Conservation (phyloP, 2,797 vertebrate genomes). For the Hoplostethus mediterraneus region DNA sequence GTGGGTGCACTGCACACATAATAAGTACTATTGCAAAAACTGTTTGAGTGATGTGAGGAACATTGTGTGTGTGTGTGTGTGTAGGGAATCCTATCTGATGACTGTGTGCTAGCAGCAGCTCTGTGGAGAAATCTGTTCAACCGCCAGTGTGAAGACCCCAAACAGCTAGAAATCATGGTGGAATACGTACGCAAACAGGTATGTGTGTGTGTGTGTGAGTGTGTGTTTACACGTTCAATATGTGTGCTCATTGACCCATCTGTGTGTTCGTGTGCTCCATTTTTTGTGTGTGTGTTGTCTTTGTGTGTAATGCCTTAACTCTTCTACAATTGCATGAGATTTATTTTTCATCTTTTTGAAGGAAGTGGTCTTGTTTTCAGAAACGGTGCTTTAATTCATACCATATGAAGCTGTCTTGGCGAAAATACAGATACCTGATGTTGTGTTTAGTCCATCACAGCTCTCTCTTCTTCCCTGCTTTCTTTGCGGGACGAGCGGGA, state of each 20-base stretch:
- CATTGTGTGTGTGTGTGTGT: neutral
- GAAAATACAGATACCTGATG: too few relatives aligned
- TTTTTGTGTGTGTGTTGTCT: neutral
- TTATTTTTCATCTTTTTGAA: too few relatives aligned
- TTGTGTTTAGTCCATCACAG: too few relatives aligned
- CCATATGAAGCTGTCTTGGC: too few relatives aligned
- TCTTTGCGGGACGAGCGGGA: too few relatives aligned
- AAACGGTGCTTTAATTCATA: too few relatives aligned
- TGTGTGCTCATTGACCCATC: neutral
- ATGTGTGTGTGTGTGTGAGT: neutral
- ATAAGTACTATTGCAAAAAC: too few relatives aligned
- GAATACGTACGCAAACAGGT: constrained; percentile 98
- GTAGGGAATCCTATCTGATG: constrained; percentile 94
- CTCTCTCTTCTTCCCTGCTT: too few relatives aligned
- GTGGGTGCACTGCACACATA: too few relatives aligned
- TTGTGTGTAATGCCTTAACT: too few relatives aligned
- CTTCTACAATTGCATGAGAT: too few relatives aligned
- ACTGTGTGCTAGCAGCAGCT: constrained; percentile 91
- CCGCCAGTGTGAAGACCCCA: constrained; percentile 91
- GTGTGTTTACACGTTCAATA: neutral
- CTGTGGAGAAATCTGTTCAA: constrained; percentile 96
- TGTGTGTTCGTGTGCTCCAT: neutral
- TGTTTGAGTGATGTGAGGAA: neutral
- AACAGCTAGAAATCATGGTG: constrained; percentile 91
- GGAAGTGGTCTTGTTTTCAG: too few relatives aligned